Evolutionary conservation across 2,797 vertebrate species (phyloP).

Genomic region (Sebastes paucispinis): DNA sequence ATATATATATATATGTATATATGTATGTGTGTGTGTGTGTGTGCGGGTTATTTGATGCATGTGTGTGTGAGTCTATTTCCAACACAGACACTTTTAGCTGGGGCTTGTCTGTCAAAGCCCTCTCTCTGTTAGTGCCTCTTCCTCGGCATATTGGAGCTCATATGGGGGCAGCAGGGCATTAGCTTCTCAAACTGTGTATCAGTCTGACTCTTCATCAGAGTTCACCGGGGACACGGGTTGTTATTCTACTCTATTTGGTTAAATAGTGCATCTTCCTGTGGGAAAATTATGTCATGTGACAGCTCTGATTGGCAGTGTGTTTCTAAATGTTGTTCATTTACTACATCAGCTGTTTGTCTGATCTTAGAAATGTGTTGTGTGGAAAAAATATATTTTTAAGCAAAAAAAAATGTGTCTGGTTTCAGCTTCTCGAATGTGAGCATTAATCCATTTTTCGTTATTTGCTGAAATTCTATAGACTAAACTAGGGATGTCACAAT

Average conservation of each 20-base stretch:
- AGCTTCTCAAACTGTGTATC: constrained; percentile 32
- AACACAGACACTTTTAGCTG: constrained; percentile 65
- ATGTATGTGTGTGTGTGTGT: neutral
- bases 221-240: neutral
- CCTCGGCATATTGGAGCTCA: constrained; percentile 27
- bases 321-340: neutral
- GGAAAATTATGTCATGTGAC: neutral
- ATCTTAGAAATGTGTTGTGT: neutral
- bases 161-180: constrained; percentile 30
- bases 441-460: fast-evolving
- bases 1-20: neutral
- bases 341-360: neutral
- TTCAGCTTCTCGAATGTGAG: too few species aligned
- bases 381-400: too few species aligned
- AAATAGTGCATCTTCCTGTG: constrained; percentile 7
- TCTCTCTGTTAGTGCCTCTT: constrained; percentile 28
- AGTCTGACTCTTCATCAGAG: constrained; percentile 6
- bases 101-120: constrained; percentile 64
- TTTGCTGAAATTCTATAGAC: too few species aligned
- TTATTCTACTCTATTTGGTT: constrained; percentile 34
- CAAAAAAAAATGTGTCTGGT: too few species aligned
- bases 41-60: constrained; percentile 44
- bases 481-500: too few species aligned
- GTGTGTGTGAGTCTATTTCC: constrained; percentile 56
- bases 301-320: neutral